A percentile compares a stretch with the other conserved stretches of the same genome.
phyloP scores from a whole-genome alignment of 2,113 vertebrate species.

The Gallinago jamesoni region DNA sequence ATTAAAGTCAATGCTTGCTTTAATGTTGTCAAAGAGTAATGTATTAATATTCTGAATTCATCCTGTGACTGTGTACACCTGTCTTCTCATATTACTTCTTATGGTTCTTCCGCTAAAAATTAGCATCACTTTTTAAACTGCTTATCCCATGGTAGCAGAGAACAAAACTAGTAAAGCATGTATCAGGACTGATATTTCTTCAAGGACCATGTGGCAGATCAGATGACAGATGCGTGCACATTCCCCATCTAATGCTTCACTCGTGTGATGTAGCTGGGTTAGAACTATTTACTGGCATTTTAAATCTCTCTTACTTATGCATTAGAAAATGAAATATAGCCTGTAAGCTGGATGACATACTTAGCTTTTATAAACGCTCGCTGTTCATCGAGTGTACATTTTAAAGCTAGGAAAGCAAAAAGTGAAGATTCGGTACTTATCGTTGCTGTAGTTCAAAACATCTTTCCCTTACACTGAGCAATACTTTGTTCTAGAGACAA shows the following conservation, averaged over 20 bases:
- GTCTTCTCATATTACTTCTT: not conserved
- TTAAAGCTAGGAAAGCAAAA: not conserved
- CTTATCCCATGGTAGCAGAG: not conserved
- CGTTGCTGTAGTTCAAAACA: not conserved
- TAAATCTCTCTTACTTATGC: conserved; percentile 41
- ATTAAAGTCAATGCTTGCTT: not conserved
- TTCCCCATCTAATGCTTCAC: not conserved
- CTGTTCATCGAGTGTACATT: not conserved
- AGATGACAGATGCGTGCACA: not conserved
- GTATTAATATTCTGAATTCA: conserved; percentile 23
- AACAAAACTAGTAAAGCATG: not conserved
- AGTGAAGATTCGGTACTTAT: not conserved
- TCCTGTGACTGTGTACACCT: not conserved
- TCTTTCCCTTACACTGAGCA: not conserved
- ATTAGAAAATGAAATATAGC: conserved; percentile 35
- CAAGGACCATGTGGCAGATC: conserved; percentile 1
- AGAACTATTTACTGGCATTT: conserved; percentile 26
- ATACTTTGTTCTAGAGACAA: not conserved
- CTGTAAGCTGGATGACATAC: not conserved
- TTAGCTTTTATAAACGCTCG: not conserved
- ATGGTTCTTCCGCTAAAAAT: not conserved
- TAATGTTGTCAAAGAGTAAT: not conserved
- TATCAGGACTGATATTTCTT: not conserved
- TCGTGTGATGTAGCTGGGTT: conserved; percentile 12
- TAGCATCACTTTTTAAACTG: conserved; percentile 12